Percentiles rank a stretch among this genome's conserved stretches.
These are phyloP conservation scores for Pristionchus arcanus DNA, from an alignment of 2,888 invertebrate species.

Conservation along the genomic window DNA sequence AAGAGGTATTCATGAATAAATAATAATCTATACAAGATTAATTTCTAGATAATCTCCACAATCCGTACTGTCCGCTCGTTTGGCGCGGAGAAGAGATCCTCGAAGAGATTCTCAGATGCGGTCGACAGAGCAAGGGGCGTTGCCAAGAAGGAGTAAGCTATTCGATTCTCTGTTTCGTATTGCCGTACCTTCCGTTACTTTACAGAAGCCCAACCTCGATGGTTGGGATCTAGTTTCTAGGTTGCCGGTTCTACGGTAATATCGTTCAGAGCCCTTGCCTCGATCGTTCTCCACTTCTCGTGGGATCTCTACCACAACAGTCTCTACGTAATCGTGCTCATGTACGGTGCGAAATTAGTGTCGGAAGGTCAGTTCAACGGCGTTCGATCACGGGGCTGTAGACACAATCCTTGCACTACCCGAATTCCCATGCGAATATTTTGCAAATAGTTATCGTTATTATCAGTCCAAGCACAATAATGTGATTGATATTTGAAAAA, in stretches of 20 bases:
- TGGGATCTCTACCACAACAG: constrained; percentile 69
- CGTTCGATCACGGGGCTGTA: too few relatives aligned
- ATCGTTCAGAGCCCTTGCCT: constrained; percentile 69
- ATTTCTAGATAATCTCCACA: constrained; percentile 71
- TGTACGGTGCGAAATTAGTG: constrained; percentile 80
- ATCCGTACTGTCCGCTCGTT: constrained; percentile 80
- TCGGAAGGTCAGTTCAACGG: constrained; percentile 57
- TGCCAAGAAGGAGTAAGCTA: neutral
- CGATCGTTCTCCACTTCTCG: constrained; percentile 78
- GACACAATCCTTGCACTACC: too few relatives aligned
- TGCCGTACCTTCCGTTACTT: too few relatives aligned
- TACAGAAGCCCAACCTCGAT: too few relatives aligned
- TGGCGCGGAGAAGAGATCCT: constrained; percentile 79
- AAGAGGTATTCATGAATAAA: constrained; percentile 68
- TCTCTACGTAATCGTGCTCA: constrained; percentile 74
- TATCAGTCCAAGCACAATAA: too few relatives aligned
- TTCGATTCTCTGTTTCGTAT: too few relatives aligned
- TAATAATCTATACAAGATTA: neutral
- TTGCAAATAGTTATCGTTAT: too few relatives aligned
- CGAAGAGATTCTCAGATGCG: constrained; percentile 70
- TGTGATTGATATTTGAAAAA: too few relatives aligned
- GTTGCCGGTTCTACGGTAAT: neutral
- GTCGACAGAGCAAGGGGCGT: constrained; percentile 53
- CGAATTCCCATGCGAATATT: too few relatives aligned
- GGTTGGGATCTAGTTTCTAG: neutral